These are phyloP conservation scores for Macrobrachium rosenbergii DNA, from an alignment of 1,140 invertebrate genomes.

Conservation along the genomic window DNA sequence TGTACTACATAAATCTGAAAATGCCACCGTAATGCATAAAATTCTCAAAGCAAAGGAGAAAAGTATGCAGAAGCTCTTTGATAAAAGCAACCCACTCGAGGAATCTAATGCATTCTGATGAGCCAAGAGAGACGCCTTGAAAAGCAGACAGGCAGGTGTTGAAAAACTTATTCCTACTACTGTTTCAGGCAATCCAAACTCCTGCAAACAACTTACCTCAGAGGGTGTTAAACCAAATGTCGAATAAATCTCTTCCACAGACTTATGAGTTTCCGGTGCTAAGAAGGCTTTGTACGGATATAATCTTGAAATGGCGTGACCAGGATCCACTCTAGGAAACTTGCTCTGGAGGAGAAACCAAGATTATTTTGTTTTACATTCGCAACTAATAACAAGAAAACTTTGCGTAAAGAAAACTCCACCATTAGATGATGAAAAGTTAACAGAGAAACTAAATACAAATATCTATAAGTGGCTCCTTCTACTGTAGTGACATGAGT, in stretches of 20 bases:
- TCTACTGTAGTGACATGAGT: too few species aligned
- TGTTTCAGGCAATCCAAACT: too few species aligned
- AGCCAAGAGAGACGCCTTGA: too few species aligned
- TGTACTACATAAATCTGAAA: too few species aligned
- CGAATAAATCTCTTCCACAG: conserved; percentile 78
- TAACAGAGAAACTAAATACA: too few species aligned
- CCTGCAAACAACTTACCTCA: conserved; percentile 21
- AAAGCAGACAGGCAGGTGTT: too few species aligned
- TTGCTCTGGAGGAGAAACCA: conserved; percentile 76
- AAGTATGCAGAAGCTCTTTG: neutral
- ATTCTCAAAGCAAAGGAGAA: too few species aligned
- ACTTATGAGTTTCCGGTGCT: conserved; percentile 79
- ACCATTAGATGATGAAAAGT: neutral
- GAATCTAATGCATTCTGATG: neutral
- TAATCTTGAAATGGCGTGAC: conserved; percentile 80
- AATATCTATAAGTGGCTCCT: too few species aligned
- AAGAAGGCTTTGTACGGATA: conserved; percentile 89
- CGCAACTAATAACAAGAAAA: neutral
- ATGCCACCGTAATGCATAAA: too few species aligned
- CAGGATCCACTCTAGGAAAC: conserved; percentile 77
- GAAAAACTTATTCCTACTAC: too few species aligned
- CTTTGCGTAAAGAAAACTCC: neutral
- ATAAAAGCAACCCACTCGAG: neutral
- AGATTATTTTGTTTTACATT: neutral
- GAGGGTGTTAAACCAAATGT: conserved; percentile 74